phyloP scores from a whole-genome alignment of 1,140 invertebrate genomes.

The Idris sp. region DNA sequence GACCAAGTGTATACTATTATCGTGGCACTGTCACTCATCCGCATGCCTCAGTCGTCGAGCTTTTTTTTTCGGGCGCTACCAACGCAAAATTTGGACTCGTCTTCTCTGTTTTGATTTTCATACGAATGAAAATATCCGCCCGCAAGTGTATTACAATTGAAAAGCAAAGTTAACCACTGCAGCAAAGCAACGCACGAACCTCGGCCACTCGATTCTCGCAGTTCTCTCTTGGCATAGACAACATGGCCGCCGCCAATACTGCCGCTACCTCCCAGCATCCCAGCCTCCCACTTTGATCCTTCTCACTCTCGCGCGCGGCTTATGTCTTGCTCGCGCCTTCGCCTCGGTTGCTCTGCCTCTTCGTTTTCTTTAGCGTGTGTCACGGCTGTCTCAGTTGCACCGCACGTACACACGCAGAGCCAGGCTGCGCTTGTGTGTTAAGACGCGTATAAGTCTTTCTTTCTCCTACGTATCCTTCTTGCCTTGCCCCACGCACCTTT shows the following conservation, averaged over 20 bases:
- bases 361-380: slow-evolving; percentile 26
- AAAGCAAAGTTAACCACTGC: slow-evolving; percentile 69
- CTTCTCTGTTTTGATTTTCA: neutral
- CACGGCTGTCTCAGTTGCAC: slow-evolving; percentile 17
- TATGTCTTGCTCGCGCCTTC: slow-evolving; percentile 34
- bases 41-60: no score
- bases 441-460: slow-evolving; percentile 49
- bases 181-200: slow-evolving; percentile 74
- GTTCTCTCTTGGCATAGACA: slow-evolving; percentile 77
- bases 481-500: slow-evolving; percentile 62
- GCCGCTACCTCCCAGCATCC: slow-evolving; percentile 76
- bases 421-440: slow-evolving; percentile 14
- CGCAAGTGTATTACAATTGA: slow-evolving; percentile 57
- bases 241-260: slow-evolving; percentile 74
- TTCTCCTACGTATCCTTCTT: slow-evolving; percentile 48
- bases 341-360: slow-evolving; percentile 41
- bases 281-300: slow-evolving; percentile 65
- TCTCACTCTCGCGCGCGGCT: slow-evolving; percentile 39
- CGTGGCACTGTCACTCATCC: slow-evolving; percentile 60
- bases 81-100: neutral
- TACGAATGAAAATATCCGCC: slow-evolving; percentile 30
- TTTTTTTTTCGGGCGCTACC: slow-evolving; percentile 2
- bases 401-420: slow-evolving; percentile 24
- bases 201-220: slow-evolving; percentile 74
- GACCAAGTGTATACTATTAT: slow-evolving; percentile 13